Base-by-base conservation (phyloP, 2,113 vertebrate species). In the Oxygymnocypris stewartii region DNA sequence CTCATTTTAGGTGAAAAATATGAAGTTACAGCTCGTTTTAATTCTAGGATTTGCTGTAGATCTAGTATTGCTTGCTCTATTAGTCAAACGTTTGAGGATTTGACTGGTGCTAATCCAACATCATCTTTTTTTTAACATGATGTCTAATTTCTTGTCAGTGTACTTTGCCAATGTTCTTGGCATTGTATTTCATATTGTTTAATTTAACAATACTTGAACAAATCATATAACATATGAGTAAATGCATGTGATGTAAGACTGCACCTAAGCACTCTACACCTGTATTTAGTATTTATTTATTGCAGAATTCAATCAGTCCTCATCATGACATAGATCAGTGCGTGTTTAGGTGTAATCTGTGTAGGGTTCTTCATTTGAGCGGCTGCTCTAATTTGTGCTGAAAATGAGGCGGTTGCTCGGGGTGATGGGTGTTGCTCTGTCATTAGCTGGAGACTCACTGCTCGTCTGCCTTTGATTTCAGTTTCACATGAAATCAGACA, bases 391-490 rank as follows among this genome's bases (percentile, higher is more conserved):
- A 88, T 92, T 87, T 89, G 14, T 37, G 85, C 88, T 87, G 82
- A 88, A 83, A 87, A 85, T 20, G 28, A 90, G 86, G 80, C 23
- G 14, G 61, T n/a, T 40, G 25, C 54, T 75, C 81, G 81, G 86
- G 88, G 78, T 87, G 23, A 11, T 84, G 87, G 87, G 89, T 89
- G 67, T 67, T 23, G 74, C 87, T 89, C 89, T 89, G 88, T 93
- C 84, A 93, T 92, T 92, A 92, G 61, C 87, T 87, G 12, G 79
- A 91, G 57, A 81, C 87, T 89, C 88, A 90, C 82, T 89, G 85
- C 61, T 89, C 61, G 35, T 84, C 5, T 63, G 85, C 78, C 89
- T 78, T 91, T 91, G 86, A 92, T 91, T 92, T 90, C 83, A 79
- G 86, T 80, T 85, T 73, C 69, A 37, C 84, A 85, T 91, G 74